phyloP scores from a whole-genome alignment of 2,797 vertebrate genomes.

The Smutsia gigantea region DNA sequence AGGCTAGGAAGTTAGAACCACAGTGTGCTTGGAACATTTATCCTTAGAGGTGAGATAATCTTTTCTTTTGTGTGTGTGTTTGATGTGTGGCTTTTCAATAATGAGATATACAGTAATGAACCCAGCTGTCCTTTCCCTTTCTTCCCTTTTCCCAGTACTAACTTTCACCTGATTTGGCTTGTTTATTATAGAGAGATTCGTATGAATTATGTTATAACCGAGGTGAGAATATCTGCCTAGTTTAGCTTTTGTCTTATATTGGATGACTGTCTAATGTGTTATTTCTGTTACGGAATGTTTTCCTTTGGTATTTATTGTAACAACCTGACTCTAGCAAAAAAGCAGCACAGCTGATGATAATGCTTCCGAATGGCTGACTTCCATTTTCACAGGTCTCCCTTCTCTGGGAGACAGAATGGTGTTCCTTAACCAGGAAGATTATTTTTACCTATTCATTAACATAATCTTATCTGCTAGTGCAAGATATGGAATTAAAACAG shows the following conservation, averaged over 20 bases:
- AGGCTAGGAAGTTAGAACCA: neutral
- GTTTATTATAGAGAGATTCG: neutral
- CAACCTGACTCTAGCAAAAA: neutral
- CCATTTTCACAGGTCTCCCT: neutral
- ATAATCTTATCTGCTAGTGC: neutral
- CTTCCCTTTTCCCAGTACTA: neutral
- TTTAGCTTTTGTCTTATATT: constrained; percentile 45
- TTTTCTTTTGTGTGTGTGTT: neutral
- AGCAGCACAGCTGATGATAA: neutral
- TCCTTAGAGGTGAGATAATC: neutral
- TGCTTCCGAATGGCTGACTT: neutral
- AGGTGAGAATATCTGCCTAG: neutral
- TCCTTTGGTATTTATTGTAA: constrained; percentile 11
- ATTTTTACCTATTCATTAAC: neutral
- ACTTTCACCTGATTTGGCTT: neutral
- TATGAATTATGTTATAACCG: neutral
- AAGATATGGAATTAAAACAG: neutral
- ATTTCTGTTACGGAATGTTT: neutral
- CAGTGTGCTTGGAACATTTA: neutral
- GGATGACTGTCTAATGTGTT: neutral
- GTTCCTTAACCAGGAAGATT: neutral
- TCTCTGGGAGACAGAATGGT: neutral
- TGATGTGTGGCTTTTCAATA: neutral
- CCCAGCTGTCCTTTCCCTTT: neutral
- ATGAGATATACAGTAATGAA: neutral